Conservation (phyloP, 2,797 vertebrate species). For the Leptodactylus fallax region DNA sequence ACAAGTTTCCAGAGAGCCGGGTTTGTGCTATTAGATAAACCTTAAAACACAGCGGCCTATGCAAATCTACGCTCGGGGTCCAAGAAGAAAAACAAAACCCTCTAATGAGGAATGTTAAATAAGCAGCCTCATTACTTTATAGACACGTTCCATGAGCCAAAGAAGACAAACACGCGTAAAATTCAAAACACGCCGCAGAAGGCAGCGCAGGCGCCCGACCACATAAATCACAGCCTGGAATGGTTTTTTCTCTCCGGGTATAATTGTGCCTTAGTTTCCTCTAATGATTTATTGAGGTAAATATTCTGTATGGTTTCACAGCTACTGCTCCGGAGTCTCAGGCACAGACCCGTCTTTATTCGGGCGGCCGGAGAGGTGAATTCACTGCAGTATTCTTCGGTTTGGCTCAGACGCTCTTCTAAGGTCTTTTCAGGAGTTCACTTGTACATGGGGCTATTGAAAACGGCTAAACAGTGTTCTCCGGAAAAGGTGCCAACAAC, state of each 20-base stretch:
- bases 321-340: constrained; percentile 82
- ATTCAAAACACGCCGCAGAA: constrained; percentile 80
- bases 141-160: constrained; percentile 81
- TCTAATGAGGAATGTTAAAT: constrained; percentile 77
- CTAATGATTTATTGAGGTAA: constrained; percentile 88
- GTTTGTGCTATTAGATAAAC: constrained; percentile 68
- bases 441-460: constrained; percentile 76
- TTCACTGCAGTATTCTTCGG: constrained; percentile 83
- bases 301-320: constrained; percentile 87
- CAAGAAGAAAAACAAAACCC: constrained; percentile 80
- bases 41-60: constrained; percentile 74
- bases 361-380: constrained; percentile 80
- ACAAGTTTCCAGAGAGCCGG: constrained; percentile 72
- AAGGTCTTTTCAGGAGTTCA: constrained; percentile 82
- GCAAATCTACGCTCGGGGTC: constrained; percentile 78
- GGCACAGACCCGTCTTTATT: constrained; percentile 83
- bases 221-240: constrained; percentile 84
- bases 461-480: constrained; percentile 74
- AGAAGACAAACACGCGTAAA: constrained; percentile 82
- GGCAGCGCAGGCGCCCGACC: constrained; percentile 77
- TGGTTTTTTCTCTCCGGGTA: constrained; percentile 81
- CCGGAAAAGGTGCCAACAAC: constrained; percentile 79
- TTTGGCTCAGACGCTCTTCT: constrained; percentile 83
- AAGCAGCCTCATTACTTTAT: constrained; percentile 80
- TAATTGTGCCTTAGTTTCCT: constrained; percentile 85